Evolutionary conservation across 2,888 invertebrate genomes (phyloP).

Genomic region (Ophion ventricosus): DNA sequence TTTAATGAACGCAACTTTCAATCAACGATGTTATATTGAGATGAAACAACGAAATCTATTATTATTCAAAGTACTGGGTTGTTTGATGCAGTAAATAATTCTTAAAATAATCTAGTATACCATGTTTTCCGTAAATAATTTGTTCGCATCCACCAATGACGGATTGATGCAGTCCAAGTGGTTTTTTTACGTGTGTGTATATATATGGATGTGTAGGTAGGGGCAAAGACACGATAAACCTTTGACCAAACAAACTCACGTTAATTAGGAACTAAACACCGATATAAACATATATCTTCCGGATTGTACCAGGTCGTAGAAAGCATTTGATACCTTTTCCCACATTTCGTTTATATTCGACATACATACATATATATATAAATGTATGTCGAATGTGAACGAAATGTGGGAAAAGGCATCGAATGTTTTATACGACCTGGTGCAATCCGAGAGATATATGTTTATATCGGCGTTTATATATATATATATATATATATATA

Average conservation of each 20-base stretch:
- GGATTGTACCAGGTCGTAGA: constrained; percentile 25
- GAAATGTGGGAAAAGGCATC: constrained; percentile 37
- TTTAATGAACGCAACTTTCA: no score
- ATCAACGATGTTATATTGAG: no score
- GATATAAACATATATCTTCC: constrained; percentile 26
- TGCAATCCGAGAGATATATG: constrained; percentile 22
- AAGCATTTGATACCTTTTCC: constrained; percentile 36
- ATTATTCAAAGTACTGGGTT: no score
- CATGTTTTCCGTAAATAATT: not conserved
- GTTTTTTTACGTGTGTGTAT: not conserved
- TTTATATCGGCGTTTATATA: constrained; percentile 28
- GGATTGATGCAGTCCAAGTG: not conserved
- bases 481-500: not conserved
- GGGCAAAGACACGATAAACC: constrained; percentile 72
- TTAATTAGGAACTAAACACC: constrained; percentile 18
- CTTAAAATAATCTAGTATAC: no score
- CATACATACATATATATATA: not conserved
- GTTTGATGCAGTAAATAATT: no score
- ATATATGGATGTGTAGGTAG: not conserved
- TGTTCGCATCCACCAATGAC: not conserved
- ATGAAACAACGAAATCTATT: no score
- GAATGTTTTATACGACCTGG: constrained; percentile 21
- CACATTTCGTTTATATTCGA: not conserved
- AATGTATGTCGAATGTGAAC: not conserved
- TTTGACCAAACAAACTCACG: constrained; percentile 71